Conservation (phyloP, 2,888 invertebrate species). For the Drosophila gaucha region DNA sequence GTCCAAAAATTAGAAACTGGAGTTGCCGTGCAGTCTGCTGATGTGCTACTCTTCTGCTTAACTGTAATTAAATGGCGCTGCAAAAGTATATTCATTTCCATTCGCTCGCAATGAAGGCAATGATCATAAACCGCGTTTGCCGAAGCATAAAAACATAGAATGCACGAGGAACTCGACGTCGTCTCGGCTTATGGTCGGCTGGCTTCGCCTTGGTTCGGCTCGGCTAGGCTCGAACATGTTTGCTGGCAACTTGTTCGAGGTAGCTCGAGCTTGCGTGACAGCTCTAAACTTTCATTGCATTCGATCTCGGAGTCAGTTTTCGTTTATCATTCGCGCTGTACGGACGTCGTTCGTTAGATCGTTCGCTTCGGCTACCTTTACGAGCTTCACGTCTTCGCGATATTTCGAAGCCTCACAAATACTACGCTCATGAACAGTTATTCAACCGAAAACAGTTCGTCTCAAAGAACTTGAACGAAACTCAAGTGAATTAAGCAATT, state of each 20-base stretch:
- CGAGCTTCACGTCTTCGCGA: conserved; percentile 42
- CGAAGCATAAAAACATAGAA: conserved; percentile 65
- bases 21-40: neutral
- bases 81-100: neutral
- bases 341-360: conserved; percentile 41
- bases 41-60: neutral
- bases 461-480: conserved; percentile 12
- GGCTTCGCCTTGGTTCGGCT: conserved; percentile 16
- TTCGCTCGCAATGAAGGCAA: conserved; percentile 25
- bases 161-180: conserved; percentile 38
- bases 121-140: conserved; percentile 42
- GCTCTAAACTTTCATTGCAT: conserved; percentile 70
- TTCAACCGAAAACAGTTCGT: conserved; percentile 4
- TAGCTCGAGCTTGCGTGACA: conserved; percentile 36
- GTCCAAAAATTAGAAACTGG: neutral
- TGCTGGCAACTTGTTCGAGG: conserved; percentile 44
- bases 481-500: conserved; percentile 20
- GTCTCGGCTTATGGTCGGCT: conserved; percentile 10
- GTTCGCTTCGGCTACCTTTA: conserved; percentile 18
- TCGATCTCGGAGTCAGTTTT: conserved; percentile 73
- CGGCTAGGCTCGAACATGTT: conserved; percentile 54
- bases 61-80: conserved; percentile 2
- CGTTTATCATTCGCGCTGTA: conserved; percentile 63
- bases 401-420: conserved; percentile 20
- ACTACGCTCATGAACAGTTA: too few relatives aligned